Base-by-base conservation (phyloP, 2,888 invertebrate species). In the Athetis lepigone region DNA sequence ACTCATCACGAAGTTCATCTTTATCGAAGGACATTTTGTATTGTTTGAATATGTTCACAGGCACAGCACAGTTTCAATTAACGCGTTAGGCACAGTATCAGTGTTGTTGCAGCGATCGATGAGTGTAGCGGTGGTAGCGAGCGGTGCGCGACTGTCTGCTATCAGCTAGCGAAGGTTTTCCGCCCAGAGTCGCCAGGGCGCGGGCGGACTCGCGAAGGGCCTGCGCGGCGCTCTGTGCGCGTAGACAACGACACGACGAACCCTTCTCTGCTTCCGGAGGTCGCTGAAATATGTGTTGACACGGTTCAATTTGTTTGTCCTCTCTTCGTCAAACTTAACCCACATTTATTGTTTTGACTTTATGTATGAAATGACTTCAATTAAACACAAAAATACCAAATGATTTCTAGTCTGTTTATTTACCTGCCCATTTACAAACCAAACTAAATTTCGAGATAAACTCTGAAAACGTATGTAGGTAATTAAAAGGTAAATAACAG, bases 1-100 rank as follows among this genome's bases (percentile, higher is more conserved):
- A 97, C 97, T 97, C 97, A 85, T 97, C 97, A 68, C 96, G 93
- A 75, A 97, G 96, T 85, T 97, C 97, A 80, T 97, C 97, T 70
- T 96, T 96, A 79, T 95, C 95, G 84, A 96, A 94, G 70, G 96
- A 96, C 95, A 95, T 95, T 75, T 88, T 76, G 74, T 50, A 37
- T 57, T 39, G 51, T 74, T 75, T 54, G 45, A 49, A 59, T 79
- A 75, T 65, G 69, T 70, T 81, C 70, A 75, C 72, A 80, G 81
- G 80, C 87, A 90, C 90, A 85, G 81, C 82, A 85, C 85, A 67
- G 69, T 65, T 58, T 61, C 77, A 80, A 82, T 74, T 64, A 82
- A 72, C 75, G 61, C 60, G 77, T 64, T 83, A 71, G 71, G 65
- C 70, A 79, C 75, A 73, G 76, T 73, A 68, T 70, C 60, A 64